Percentiles rank a stretch among this genome's conserved stretches.
phyloP scores from a whole-genome alignment of 1,140 invertebrate species.

The Choristoneura fumiferana region DNA sequence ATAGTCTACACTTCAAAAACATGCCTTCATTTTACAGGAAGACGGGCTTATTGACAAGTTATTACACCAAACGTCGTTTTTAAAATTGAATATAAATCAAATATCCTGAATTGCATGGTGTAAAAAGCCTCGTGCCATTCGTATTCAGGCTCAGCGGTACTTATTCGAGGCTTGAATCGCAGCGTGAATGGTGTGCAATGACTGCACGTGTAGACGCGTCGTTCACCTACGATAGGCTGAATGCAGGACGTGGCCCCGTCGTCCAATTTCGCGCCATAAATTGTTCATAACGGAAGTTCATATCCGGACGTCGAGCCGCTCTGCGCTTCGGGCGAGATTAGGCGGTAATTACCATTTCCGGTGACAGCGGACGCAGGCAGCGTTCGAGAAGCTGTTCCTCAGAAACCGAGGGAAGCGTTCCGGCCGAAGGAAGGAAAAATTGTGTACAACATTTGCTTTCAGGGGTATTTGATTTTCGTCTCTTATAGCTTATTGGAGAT shows the following conservation, averaged over 20 bases:
- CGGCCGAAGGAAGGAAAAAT: conserved; percentile 51
- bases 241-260: conserved; percentile 63
- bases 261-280: conserved; percentile 81
- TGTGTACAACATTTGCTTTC: conserved; percentile 33
- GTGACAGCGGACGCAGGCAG: conserved; percentile 71
- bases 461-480: conserved; percentile 31
- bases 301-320: conserved; percentile 77
- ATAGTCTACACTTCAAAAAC: conserved; percentile 13
- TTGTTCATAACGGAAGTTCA: conserved; percentile 83
- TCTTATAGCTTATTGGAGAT: conserved; percentile 21
- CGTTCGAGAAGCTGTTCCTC: conserved; percentile 55
- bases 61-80: conserved; percentile 36
- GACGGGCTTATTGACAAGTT: conserved; percentile 7
- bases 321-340: conserved; percentile 77
- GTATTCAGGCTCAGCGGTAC: conserved; percentile 52
- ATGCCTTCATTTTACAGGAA: conserved; percentile 21
- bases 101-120: conserved; percentile 47
- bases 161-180: conserved; percentile 47
- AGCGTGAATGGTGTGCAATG: conserved; percentile 51
- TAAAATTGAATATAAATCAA: conserved; percentile 56
- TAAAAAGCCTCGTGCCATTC: conserved; percentile 52
- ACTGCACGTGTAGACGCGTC: conserved; percentile 48
- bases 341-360: conserved; percentile 81
- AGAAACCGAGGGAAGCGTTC: conserved; percentile 40
- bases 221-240: conserved; percentile 52